Evolutionary conservation across 2,113 vertebrate species (phyloP), one percentile per base, ranked within the genome.

Genomic region (Chaetorhynchus papuensis): DNA sequence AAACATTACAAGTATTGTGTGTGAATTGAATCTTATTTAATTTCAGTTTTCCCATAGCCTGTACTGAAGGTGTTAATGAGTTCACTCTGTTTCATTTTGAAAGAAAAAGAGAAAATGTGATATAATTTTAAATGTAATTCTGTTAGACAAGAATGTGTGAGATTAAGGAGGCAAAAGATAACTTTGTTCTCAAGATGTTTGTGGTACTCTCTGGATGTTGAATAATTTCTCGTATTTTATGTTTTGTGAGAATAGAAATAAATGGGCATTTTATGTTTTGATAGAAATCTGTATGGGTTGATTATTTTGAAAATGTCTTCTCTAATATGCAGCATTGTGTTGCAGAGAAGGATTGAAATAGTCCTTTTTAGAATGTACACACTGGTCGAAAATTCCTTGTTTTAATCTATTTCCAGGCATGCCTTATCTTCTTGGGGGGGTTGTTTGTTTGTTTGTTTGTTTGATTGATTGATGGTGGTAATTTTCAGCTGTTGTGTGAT

Each of bases 111-210:
- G 44, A 83, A 84, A 87, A 78, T 0, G 2, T 89, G 35, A 28
- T 66, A 35, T 11, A 37, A 4, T 64, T 95, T 91, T 74, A 71
- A 86, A 94, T 88, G 64, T 78, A 91, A 26, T 94, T 93, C 47
- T 89, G 56, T 96, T 94, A 84, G 49, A 54, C 76, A 70, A 96
- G 85, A 95, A 81, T 59, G 27, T 96, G 74, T 77, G 91, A 92
- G 83, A 96, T 96, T 85, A 96, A 83, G 77, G 54, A 92, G 76
- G 63, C 26, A 71, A 84, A 78, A 82, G 61, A 80, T 79, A 45
- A 65, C 33, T 93, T 91, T 82, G 60, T 94, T 68, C 83, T 94
- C 74, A 75, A 77, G 93, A 85, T 76, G 83, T 79, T 83, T 95
- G 76, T 84, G 64, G 24, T 70, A 64, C 41, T 53, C 23, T 84